Evolutionary conservation across 2,797 vertebrate species (phyloP).

Genomic region (Carcharodon carcharias): DNA sequence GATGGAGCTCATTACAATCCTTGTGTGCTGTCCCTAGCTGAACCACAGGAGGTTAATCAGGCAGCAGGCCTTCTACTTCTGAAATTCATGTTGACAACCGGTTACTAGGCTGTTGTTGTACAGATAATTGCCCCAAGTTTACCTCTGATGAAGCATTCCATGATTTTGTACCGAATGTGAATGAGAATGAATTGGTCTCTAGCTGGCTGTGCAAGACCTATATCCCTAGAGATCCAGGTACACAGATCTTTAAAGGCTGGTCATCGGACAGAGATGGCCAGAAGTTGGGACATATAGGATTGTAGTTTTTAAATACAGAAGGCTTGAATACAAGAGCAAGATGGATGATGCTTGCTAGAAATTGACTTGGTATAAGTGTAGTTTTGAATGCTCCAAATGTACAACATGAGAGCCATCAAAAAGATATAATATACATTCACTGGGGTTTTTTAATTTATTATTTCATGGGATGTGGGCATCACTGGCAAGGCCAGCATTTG

Average conservation of each 20-base stretch:
- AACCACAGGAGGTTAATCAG: not conserved
- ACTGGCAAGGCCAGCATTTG: too few relatives aligned
- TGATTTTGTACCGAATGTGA: not conserved
- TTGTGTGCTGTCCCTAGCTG: not conserved
- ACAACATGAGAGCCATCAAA: not conserved
- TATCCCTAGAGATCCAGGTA: not conserved
- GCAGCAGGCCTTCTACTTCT: not conserved
- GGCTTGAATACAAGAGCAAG: not conserved
- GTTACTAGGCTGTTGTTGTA: not conserved
- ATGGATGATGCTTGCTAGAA: not conserved
- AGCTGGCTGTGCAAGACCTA: not conserved
- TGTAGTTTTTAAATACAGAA: not conserved
- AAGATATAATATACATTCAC: not conserved
- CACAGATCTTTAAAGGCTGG: not conserved
- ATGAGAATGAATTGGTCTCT: not conserved
- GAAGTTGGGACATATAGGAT: too few relatives aligned
- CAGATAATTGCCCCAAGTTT: not conserved
- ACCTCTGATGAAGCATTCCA: not conserved
- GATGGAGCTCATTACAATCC: not conserved
- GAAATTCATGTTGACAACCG: not conserved
- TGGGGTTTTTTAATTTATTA: too few relatives aligned
- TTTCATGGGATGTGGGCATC: too few relatives aligned
- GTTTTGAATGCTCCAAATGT: not conserved
- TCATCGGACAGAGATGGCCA: not conserved
- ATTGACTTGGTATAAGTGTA: not conserved